phyloP scores from a whole-genome alignment of 2,113 vertebrate genomes.

The Puma concolor region DNA sequence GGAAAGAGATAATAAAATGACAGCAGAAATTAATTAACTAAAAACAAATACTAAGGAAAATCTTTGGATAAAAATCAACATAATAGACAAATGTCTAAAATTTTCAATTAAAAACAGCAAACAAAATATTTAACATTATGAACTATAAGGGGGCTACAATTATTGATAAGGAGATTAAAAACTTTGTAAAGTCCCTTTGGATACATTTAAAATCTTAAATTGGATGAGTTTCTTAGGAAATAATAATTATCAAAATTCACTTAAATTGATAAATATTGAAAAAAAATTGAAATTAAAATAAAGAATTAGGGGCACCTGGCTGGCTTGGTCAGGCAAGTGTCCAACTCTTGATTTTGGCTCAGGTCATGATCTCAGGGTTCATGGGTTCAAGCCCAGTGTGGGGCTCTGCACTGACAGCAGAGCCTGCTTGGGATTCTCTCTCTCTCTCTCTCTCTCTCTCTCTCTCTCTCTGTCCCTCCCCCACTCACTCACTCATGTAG shows the following conservation, averaged over 20 bases:
- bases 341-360: no score
- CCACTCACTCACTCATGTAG: no score
- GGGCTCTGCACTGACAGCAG: no score
- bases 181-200: background rate
- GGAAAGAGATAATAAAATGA: slow-evolving; percentile 55
- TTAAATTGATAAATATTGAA: background rate
- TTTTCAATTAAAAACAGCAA: slow-evolving; percentile 57
- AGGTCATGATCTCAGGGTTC: no score
- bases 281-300: background rate
- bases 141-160: background rate
- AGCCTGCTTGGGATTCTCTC: no score
- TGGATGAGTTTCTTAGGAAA: background rate
- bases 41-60: slow-evolving; percentile 60
- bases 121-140: slow-evolving; percentile 20
- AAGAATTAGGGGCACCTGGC: no score
- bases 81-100: slow-evolving; percentile 43
- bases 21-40: slow-evolving; percentile 67
- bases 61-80: slow-evolving; percentile 52
- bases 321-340: no score
- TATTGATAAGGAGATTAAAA: background rate
- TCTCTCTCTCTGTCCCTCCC: no score
- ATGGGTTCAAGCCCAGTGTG: no score
- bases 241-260: slow-evolving; percentile 24
- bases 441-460: no score
- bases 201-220: slow-evolving; percentile 6